Evolutionary conservation across 2,797 vertebrate genomes (phyloP).

Genomic region (Urophycis tenuis): DNA sequence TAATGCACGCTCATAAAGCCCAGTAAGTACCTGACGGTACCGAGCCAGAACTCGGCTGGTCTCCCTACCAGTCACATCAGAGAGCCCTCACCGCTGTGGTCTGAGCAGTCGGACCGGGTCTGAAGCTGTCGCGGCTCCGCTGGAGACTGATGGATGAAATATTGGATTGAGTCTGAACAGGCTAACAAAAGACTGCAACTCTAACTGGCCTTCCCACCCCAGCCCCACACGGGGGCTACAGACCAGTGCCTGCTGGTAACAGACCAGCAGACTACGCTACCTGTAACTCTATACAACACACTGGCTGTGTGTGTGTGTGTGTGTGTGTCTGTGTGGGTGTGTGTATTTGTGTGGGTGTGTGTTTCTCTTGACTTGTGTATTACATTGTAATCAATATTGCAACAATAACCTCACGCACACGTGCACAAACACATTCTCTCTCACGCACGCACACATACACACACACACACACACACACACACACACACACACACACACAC

Average conservation of each 20-base stretch:
- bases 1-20: neutral
- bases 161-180: constrained; percentile 51
- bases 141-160: constrained; percentile 56
- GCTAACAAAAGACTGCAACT: constrained; percentile 45
- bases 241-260: too few relatives aligned
- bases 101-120: neutral
- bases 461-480: neutral
- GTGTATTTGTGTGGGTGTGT: constrained; percentile 44
- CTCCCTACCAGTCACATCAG: neutral
- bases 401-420: constrained; percentile 1
- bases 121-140: constrained; percentile 37
- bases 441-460: constrained; percentile 2
- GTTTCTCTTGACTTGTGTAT: constrained; percentile 26
- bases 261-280: constrained; percentile 15
- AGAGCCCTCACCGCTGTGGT: neutral
- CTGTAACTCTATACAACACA: constrained; percentile 59
- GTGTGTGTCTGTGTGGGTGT: constrained; percentile 40
- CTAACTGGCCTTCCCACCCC: constrained; percentile 42
- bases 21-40: neutral
- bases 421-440: neutral
- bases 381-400: neutral
- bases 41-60: too few relatives aligned
- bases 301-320: constrained; percentile 45
- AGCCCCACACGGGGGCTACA: constrained; percentile 42
- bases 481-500: constrained; percentile 5